Conservation (phyloP, 2,113 vertebrate species). For the Poeciliopsis turrubarensis region DNA sequence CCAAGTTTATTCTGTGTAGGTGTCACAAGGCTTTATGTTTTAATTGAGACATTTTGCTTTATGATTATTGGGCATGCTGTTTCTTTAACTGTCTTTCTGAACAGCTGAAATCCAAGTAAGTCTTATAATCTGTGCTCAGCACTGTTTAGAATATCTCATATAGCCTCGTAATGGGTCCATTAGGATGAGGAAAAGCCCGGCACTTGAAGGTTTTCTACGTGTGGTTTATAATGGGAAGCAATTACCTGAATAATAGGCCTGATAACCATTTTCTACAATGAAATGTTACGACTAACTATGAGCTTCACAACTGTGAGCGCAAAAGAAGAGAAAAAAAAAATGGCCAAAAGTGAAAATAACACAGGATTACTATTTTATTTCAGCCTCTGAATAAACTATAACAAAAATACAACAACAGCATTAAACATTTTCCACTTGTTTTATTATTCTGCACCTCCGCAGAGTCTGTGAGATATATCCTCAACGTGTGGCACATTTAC, state of each 20-base stretch:
- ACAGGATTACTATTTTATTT: conserved; percentile 60
- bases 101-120: conserved; percentile 22
- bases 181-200: conserved; percentile 31
- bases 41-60: conserved; percentile 4
- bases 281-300: conserved; percentile 13
- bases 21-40: conserved; percentile 17
- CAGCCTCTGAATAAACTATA: conserved; percentile 48
- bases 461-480: conserved; percentile 14
- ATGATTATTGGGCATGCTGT: neutral
- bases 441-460: conserved; percentile 57
- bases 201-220: conserved; percentile 43
- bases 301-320: conserved; percentile 29
- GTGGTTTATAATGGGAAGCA: conserved; percentile 37
- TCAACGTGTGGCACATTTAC: conserved; percentile 11
- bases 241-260: conserved; percentile 49
- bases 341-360: conserved; percentile 36
- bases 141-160: conserved; percentile 21
- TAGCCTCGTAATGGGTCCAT: conserved; percentile 54
- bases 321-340: neutral
- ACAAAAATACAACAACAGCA: conserved; percentile 63
- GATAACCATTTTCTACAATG: conserved; percentile 24
- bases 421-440: conserved; percentile 54
- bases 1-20: neutral
- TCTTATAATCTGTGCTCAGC: conserved; percentile 21
- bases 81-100: conserved; percentile 6